Base-by-base conservation (phyloP, 2,797 vertebrate species). In the Ptychadena robeensis region DNA sequence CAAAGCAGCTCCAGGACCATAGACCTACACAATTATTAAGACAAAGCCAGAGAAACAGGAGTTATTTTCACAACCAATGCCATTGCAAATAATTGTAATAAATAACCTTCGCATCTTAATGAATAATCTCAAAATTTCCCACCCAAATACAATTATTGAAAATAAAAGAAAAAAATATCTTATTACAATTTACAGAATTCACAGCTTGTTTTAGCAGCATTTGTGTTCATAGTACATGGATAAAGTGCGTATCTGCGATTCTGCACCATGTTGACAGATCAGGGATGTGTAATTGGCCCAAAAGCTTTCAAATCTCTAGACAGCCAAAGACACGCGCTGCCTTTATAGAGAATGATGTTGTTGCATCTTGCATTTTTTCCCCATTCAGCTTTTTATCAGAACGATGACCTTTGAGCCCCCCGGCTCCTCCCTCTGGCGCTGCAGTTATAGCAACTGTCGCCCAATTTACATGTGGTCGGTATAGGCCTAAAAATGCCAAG, bases 401-500 rank as follows among this genome's bases (percentile, higher is more conserved):
- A 83, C 81, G 9, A 68, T 87, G 88, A 90, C 90, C 91, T 91
- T 80, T 92, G 89, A 91, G 89, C 90, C 87, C 85, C n/a, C 18
- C 75, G 68, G 32, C 37, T 1, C 70, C 35, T 25, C 84, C 25
- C 40, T 37, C 71, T 65, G 70, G 75, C 82, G 86, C 88, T 89
- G 89, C 89, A 90, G 90, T 85, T 86, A 86, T 86, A 88, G 90
- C 88, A 72, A 73, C 86, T 0, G 81, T 86, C 78, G 40, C 79
- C 85, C 90, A 44, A 90, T 91, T 91, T 92, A 87, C 90, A 91
- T 91, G 88, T 85, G 82, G 86, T 82, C 88, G 82, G 38, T 80
- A 86, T 86, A 86, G 78, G 44, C 82, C 86, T 88, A 37, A 81
- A 44, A 27, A 68, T 18, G 27, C 2, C 8, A 28, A 75, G 63